A percentile compares a stretch with the other conserved stretches of the same genome.
These are phyloP conservation scores for Opisthocomus hoazin DNA, from an alignment of 2,113 vertebrate species.

Conservation along the genomic window DNA sequence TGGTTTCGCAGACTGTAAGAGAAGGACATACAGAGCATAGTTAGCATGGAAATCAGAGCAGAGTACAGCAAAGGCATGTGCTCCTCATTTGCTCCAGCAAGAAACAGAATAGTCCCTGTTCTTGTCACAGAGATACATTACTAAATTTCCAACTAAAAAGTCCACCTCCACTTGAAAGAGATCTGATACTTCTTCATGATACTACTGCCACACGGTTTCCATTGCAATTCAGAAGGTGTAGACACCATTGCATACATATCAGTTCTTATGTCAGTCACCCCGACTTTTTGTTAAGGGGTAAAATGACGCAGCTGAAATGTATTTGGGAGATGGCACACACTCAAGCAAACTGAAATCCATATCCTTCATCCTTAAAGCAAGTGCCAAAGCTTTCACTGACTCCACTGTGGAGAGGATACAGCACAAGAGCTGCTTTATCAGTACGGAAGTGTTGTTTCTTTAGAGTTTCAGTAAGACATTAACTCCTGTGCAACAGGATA, in stretches of 20 bases:
- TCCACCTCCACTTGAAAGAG: background rate
- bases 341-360: background rate
- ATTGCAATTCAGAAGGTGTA: background rate
- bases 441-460: background rate
- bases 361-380: background rate
- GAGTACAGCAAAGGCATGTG: background rate
- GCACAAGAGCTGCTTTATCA: background rate
- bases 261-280: background rate
- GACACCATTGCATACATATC: background rate
- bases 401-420: background rate
- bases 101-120: background rate
- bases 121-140: background rate
- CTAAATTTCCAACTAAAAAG: background rate
- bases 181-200: background rate
- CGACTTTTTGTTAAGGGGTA: background rate
- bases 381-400: background rate
- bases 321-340: background rate
- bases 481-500: background rate
- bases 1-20: slow-evolving; percentile 77
- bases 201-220: too few species aligned
- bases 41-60: background rate
- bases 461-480: background rate
- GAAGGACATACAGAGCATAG: background rate
- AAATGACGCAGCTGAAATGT: background rate
- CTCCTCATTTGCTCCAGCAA: background rate